phyloP scores from a whole-genome alignment of 2,888 invertebrate species.

The Acrocyrtus sp. region DNA sequence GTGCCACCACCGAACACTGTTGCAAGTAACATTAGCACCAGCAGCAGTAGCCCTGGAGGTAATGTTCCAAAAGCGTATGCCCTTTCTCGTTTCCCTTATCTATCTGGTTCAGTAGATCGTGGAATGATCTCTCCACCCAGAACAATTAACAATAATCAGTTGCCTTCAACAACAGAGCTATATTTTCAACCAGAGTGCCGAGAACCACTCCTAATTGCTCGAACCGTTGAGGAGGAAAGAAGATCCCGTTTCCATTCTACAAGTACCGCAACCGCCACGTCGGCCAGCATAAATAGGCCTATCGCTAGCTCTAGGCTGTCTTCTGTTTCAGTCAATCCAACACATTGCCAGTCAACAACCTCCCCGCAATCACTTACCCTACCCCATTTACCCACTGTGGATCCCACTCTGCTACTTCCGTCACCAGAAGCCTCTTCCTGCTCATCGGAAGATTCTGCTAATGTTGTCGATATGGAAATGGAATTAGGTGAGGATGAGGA shows the following conservation, averaged over 20 bases:
- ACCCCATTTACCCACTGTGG: slow-evolving; percentile 12
- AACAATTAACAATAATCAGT: slow-evolving; percentile 41
- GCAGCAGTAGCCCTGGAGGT: slow-evolving; percentile 2
- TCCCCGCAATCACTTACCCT: slow-evolving; percentile 1
- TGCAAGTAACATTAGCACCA: no score
- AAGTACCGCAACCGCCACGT: background rate
- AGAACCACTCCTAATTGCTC: slow-evolving; percentile 27
- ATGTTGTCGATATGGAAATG: slow-evolving; percentile 26
- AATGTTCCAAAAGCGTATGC: slow-evolving; percentile 41
- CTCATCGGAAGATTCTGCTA: slow-evolving; percentile 39
- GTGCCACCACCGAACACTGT: slow-evolving; percentile 25
- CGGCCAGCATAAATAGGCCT: background rate
- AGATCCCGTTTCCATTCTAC: background rate
- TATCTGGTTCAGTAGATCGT: slow-evolving; percentile 30
- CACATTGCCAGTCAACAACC: slow-evolving; percentile 12
- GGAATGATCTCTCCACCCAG: slow-evolving; percentile 18
- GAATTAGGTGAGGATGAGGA: slow-evolving; percentile 31
- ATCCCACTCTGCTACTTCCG: slow-evolving; percentile 21
- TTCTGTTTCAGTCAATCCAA: background rate
- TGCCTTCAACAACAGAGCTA: slow-evolving; percentile 17
- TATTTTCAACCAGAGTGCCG: slow-evolving; percentile 35
- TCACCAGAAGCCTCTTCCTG: slow-evolving; percentile 43
- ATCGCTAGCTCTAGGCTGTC: background rate
- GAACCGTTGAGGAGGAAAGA: slow-evolving; percentile 3
- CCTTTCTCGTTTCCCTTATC: slow-evolving; percentile 31